phyloP scores from a whole-genome alignment of 2,797 vertebrate species.

The Spondyliosoma cantharus region DNA sequence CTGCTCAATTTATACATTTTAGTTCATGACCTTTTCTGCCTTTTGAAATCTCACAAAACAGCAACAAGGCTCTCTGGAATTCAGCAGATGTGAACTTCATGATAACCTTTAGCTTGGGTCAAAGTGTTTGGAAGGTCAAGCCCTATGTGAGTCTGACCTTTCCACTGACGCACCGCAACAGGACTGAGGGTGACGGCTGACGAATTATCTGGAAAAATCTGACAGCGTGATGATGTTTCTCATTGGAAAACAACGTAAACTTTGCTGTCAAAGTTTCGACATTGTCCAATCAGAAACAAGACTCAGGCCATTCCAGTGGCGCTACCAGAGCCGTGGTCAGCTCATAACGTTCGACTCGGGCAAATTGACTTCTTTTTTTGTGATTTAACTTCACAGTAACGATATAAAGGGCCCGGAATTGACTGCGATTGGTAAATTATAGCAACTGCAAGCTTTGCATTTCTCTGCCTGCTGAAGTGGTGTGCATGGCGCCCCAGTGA shows the following conservation, averaged over 20 bases:
- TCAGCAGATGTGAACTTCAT: slow-evolving; percentile 47
- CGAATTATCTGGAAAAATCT: background rate
- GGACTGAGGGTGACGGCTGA: slow-evolving; percentile 1
- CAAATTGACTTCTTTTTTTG: slow-evolving; percentile 26
- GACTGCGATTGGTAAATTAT: background rate
- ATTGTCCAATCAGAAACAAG: slow-evolving; percentile 22
- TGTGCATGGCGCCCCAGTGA: background rate
- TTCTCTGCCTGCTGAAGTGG: background rate
- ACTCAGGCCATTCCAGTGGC: background rate
- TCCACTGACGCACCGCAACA: background rate
- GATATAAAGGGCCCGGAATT: background rate
- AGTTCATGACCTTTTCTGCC: slow-evolving; percentile 27
- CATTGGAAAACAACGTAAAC: background rate
- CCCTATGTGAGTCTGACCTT: slow-evolving; percentile 53
- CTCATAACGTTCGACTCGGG: background rate
- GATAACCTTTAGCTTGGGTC: slow-evolving; percentile 50
- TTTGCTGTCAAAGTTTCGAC: background rate
- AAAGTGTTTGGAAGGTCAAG: slow-evolving; percentile 42
- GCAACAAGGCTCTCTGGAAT: slow-evolving; percentile 20
- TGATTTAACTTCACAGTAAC: background rate
- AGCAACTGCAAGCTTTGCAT: background rate
- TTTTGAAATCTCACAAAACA: slow-evolving; percentile 29
- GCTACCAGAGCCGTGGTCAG: background rate
- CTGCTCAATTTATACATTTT: slow-evolving; percentile 5
- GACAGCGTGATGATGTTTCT: background rate